A percentile compares a stretch with the other conserved stretches of the same genome.
These are phyloP conservation scores for Taxidea taxus DNA, from an alignment of 2,113 vertebrate genomes.

Conservation along the genomic window DNA sequence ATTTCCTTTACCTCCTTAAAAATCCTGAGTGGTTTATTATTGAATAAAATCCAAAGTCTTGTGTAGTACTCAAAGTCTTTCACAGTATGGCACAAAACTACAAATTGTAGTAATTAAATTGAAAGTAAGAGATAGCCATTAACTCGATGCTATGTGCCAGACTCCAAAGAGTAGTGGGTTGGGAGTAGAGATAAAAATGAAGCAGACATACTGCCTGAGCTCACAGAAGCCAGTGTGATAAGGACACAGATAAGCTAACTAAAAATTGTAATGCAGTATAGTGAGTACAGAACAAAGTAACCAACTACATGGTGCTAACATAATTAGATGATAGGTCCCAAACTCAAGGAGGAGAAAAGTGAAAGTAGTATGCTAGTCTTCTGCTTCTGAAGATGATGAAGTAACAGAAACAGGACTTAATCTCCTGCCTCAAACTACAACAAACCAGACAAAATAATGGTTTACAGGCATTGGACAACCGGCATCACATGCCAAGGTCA, in stretches of 20 bases:
- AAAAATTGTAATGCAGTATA: neutral
- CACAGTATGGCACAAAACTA: neutral
- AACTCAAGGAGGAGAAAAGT: neutral
- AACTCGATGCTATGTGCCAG: neutral
- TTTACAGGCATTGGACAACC: neutral
- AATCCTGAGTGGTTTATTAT: neutral
- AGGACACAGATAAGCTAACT: neutral
- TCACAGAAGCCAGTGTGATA: neutral
- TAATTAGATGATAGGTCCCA: neutral
- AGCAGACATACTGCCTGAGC: neutral
- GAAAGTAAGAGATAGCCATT: conserved; percentile 1
- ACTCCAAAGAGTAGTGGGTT: neutral
- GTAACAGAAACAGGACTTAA: neutral
- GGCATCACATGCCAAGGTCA: neutral
- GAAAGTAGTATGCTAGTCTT: conserved; percentile 1
- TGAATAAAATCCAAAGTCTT: neutral
- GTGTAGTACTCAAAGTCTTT: neutral
- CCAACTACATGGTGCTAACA: neutral
- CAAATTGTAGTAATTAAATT: neutral
- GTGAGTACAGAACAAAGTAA: neutral
- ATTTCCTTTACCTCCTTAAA: neutral
- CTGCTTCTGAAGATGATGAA: neutral
- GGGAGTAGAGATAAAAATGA: neutral
- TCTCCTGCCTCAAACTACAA: neutral
- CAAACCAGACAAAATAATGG: neutral